A percentile compares a stretch with the other conserved stretches of the same genome.
Evolutionary conservation across 2,888 invertebrate species (phyloP).

Genomic region (Hemicrepidius hirtus): DNA sequence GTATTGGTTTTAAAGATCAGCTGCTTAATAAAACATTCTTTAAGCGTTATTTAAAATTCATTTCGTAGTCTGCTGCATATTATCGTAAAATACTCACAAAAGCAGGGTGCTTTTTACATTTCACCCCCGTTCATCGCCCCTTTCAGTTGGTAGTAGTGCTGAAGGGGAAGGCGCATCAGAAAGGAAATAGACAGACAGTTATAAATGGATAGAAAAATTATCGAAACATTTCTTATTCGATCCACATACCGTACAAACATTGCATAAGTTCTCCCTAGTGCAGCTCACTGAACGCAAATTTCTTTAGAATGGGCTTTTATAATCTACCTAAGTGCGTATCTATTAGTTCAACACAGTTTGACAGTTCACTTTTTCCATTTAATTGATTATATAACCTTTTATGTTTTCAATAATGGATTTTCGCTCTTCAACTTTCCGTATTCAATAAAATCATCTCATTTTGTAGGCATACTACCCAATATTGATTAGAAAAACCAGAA

Average conservation of each 20-base stretch:
- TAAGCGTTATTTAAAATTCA: constrained; percentile 49
- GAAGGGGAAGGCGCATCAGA: constrained; percentile 69
- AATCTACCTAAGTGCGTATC: neutral
- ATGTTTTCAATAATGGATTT: no score
- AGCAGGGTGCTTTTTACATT: constrained; percentile 52
- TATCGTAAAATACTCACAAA: constrained; percentile 50
- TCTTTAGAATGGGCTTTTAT: constrained; percentile 18
- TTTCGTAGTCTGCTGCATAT: constrained; percentile 47
- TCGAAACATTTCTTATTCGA: constrained; percentile 76
- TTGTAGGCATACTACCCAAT: no score
- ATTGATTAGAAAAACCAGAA: no score
- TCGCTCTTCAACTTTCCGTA: no score
- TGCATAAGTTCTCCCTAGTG: constrained; percentile 58
- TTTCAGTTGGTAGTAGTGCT: constrained; percentile 54
- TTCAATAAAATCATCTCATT: no score
- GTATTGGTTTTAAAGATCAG: constrained; percentile 19
- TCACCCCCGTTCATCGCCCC: constrained; percentile 52
- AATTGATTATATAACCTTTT: neutral
- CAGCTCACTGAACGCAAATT: constrained; percentile 32
- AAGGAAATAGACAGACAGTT: constrained; percentile 81
- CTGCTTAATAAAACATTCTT: constrained; percentile 27
- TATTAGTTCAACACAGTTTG: neutral
- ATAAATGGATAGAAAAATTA: constrained; percentile 84
- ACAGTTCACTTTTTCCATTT: neutral
- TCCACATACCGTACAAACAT: constrained; percentile 67